Percentiles rank a stretch among this genome's conserved stretches.
phyloP scores from a whole-genome alignment of 2,113 vertebrate species.

The Pionites leucogaster region DNA sequence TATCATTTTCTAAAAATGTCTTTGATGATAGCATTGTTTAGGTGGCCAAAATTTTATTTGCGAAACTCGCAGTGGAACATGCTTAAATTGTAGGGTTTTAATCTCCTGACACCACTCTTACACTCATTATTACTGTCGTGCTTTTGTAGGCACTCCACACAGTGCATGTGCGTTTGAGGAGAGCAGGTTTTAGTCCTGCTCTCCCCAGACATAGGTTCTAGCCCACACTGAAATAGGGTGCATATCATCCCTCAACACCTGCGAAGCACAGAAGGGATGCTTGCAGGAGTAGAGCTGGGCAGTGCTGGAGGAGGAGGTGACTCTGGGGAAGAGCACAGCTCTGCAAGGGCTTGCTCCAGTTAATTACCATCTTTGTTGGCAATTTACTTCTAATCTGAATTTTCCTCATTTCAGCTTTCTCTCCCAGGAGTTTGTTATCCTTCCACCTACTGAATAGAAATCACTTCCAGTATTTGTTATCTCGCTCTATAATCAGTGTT shows the following conservation, averaged over 20 bases:
- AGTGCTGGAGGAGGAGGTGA: neutral
- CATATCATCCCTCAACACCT: neutral
- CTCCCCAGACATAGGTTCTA: accelerated
- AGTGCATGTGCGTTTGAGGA: neutral
- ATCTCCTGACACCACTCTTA: neutral
- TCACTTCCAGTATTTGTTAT: neutral
- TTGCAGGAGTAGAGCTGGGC: accelerated
- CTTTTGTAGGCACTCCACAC: neutral
- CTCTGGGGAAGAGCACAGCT: neutral
- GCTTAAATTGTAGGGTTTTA: neutral
- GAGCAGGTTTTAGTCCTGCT: neutral
- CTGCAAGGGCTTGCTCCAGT: neutral
- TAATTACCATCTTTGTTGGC: neutral
- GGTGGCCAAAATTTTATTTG: neutral
- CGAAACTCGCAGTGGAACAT: neutral
- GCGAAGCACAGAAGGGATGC: neutral
- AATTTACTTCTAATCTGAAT: neutral
- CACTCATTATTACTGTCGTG: accelerated
- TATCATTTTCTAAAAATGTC: neutral
- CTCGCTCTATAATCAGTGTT: neutral
- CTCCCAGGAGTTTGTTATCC: neutral
- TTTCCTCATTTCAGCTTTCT: neutral
- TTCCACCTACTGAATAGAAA: neutral
- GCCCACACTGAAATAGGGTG: neutral
- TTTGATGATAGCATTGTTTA: neutral